A percentile compares a stretch with the other conserved stretches of the same genome.
These are phyloP conservation scores for Megamerina dolium DNA, from an alignment of 2,888 invertebrate species.

Conservation along the genomic window DNA sequence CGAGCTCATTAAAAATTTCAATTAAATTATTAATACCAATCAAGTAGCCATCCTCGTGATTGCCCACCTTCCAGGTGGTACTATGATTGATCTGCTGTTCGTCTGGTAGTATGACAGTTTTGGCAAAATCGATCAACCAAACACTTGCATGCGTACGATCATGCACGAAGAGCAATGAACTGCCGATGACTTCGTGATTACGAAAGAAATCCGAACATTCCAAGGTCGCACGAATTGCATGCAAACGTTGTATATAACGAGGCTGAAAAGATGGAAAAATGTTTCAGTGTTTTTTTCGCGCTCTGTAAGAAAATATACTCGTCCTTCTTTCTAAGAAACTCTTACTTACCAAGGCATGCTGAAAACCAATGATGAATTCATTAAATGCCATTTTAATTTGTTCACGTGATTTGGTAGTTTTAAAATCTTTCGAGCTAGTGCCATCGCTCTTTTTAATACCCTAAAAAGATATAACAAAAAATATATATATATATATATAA, in stretches of 20 bases:
- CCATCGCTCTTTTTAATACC: constrained; percentile 87
- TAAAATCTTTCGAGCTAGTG: constrained; percentile 89
- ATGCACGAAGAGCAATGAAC: constrained; percentile 91
- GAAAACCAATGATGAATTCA: constrained; percentile 74
- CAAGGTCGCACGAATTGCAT: constrained; percentile 75
- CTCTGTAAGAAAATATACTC: neutral
- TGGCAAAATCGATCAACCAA: constrained; percentile 98
- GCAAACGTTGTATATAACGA: constrained; percentile 77
- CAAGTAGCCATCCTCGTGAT: constrained; percentile 93
- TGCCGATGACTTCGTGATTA: constrained; percentile 89
- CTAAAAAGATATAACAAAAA: constrained; percentile 20
- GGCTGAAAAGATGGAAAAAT: constrained; percentile 54
- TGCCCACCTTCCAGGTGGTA: constrained; percentile 86
- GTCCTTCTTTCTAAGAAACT: no score
- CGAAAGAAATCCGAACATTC: constrained; percentile 85
- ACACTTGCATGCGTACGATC: constrained; percentile 81
- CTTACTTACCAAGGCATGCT: constrained; percentile 68
- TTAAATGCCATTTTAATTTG: constrained; percentile 74
- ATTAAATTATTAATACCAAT: constrained; percentile 88
- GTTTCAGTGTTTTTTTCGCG: neutral
- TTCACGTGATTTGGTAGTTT: constrained; percentile 81
- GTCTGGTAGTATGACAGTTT: constrained; percentile 77
- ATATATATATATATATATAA: neutral
- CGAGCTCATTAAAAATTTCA: constrained; percentile 60
- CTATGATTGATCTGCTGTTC: constrained; percentile 71